Evolutionary conservation across 1,140 invertebrate species (phyloP), one percentile per base, ranked within the genome.

Genomic region (Penaeus japonicus): DNA sequence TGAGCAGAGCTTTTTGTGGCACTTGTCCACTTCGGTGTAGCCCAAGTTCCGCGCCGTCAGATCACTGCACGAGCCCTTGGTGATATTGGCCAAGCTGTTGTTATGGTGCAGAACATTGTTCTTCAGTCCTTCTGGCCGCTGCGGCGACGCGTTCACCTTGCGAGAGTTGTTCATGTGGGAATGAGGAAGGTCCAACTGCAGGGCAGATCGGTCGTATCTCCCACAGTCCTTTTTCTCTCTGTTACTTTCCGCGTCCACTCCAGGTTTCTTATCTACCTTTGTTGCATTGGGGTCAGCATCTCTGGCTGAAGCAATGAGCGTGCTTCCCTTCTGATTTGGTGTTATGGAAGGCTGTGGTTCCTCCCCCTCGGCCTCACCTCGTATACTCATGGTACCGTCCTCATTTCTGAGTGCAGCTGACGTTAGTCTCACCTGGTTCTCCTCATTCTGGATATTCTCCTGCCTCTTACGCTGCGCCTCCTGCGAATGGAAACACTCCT

Each of bases 11-110:
- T 89, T 83, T 73, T 90, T 90, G 39, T 90, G 87, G 47, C 90
- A 90, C 59, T 90, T 90, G 65, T 90, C 88, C n/a, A 89, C 86
- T 18, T 90, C 90, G 47, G 65, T 86, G 73, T 90, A 90, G 53
- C 90, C 84, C 73, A 90, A 62, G 39, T 90, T 90, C 30, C 88
- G 85, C 12, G 87, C 84, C 27, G 87, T 90, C 5, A 90, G 70
- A 55, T 90, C 88, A 59, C 80, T 83, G 32, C 80, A 81, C 10
- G 87, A 85, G 1, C 80, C 84, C 59, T 90, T 90, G 47, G 77
- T 85, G 55, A 89, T 87, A 55, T 89, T 73, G 18, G 77, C 77
- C 32, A 90, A 24, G 24, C 62, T 70, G 54, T 54, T 39, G 75
- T 70, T 54, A 20, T 82, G n/a, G 35, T 88, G 87, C 1, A 88